Conservation (phyloP, 2,888 invertebrate genomes). For the Cheilosia scutellata region DNA sequence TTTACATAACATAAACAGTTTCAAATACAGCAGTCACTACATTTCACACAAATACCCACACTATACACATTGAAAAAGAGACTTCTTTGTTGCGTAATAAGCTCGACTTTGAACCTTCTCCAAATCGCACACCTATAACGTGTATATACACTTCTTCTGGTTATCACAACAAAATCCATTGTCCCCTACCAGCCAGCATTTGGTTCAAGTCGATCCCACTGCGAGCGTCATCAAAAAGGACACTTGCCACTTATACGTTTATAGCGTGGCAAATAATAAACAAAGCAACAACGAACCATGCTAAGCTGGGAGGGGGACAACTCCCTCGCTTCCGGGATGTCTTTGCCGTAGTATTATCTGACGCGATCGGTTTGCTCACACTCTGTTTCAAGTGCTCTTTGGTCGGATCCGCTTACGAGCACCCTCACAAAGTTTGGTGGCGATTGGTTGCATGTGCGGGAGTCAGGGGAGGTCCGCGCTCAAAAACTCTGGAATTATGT, state of each 20-base stretch:
- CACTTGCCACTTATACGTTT: slow-evolving; percentile 11
- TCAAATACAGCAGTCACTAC: too few species aligned
- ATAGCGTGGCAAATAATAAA: not conserved
- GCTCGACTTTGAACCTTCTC: slow-evolving; percentile 21
- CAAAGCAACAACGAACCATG: not conserved
- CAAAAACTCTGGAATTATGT: slow-evolving; percentile 11
- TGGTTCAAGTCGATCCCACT: not conserved
- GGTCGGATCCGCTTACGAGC: slow-evolving; percentile 27
- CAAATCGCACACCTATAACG: not conserved
- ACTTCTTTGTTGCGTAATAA: slow-evolving; percentile 39
- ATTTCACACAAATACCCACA: too few species aligned
- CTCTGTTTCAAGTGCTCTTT: slow-evolving; percentile 37
- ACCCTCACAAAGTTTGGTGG: slow-evolving; percentile 15
- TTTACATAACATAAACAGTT: too few species aligned
- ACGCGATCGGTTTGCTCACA: slow-evolving; percentile 59
- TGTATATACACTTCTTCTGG: not conserved
- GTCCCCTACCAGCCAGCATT: not conserved
- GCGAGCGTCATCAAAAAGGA: slow-evolving; percentile 44
- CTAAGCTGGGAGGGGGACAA: slow-evolving; percentile 2
- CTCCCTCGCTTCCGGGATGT: slow-evolving; percentile 71
- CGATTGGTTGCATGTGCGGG: not conserved
- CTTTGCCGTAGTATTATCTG: slow-evolving; percentile 46
- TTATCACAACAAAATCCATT: slow-evolving; percentile 9
- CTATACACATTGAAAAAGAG: not conserved
- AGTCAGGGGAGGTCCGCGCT: slow-evolving; percentile 49